Evolutionary conservation across 2,797 vertebrate species (phyloP), one percentile per base, ranked within the genome.

Genomic region (Sebastes vulpes): DNA sequence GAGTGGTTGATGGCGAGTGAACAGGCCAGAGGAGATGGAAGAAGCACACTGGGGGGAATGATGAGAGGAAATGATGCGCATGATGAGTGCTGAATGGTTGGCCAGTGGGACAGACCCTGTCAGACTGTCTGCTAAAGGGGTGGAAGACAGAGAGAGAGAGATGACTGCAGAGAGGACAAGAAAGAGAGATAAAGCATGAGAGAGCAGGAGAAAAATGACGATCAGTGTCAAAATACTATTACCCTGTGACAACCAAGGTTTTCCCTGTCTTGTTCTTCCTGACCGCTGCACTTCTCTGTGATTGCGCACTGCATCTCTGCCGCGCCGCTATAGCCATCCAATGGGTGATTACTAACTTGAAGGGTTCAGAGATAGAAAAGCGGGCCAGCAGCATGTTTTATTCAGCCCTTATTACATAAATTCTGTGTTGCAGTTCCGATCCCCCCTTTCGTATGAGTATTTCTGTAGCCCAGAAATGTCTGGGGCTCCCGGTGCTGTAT

Each of bases 31-130:
- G 78, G 84, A 93, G 92, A 93, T 89, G 84, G 90, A 92, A 89
- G 88, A 80, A 91, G 82, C 86, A 84, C 90, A 89, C 89, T 66
- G 18, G 85, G 88, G 92, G 92, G 90, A 93, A 89, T 87, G 91
- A 92, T 90, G 89, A 84, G 88, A 90, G 93, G 93, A 95, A 95
- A 94, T 93, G 94, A 93, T 94, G 94, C 94, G 88, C 88, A 87
- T 95, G 94, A 95, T 95, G 90, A 94, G 92, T 89, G 92, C 89
- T 95, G 95, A 95, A 92, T 89, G 92, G 69, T 88, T 53, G 93
- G 88, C 94, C 93, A 94, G 91, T 91, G 94, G 94, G 95, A 95
- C 90, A 91, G 91, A 90, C 84, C 83, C 77, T 91, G 90, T 93
- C 92, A 93, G 89, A 91, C 89, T 77, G 82, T 79, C 91, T 93